Conservation (phyloP, 2,113 vertebrate genomes). For the Leptobrachium leishanense region DNA sequence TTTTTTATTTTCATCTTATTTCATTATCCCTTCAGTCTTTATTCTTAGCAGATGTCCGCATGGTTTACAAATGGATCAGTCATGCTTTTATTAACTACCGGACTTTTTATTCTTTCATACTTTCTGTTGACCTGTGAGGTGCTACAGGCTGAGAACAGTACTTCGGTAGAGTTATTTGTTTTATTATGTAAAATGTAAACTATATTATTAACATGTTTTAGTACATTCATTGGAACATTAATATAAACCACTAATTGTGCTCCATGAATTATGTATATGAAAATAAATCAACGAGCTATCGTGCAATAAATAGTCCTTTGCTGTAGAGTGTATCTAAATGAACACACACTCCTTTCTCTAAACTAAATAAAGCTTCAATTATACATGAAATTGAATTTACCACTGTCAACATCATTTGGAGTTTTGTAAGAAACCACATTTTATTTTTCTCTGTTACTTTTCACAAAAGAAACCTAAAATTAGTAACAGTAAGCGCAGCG, state of each 20-base stretch:
- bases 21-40: no score
- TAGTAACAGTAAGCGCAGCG: constrained; percentile 71
- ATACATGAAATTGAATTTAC: constrained; percentile 65
- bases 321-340: not conserved
- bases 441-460: constrained; percentile 65
- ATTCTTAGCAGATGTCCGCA: no score
- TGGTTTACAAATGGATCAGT: no score
- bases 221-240: not conserved
- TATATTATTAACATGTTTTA: no score
- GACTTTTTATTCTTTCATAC: no score
- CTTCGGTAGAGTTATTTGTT: no score
- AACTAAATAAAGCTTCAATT: constrained; percentile 64
- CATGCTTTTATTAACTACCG: no score
- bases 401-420: constrained; percentile 66
- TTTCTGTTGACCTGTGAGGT: no score
- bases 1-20: no score
- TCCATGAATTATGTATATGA: not conserved
- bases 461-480: constrained; percentile 72
- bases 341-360: constrained; percentile 52
- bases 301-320: constrained; percentile 9
- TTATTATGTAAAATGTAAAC: no score
- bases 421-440: constrained; percentile 67
- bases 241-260: no score
- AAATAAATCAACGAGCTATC: not conserved
- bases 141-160: no score